phyloP scores from a whole-genome alignment of 1,140 invertebrate species.

The Druon quercuslanigerum region DNA sequence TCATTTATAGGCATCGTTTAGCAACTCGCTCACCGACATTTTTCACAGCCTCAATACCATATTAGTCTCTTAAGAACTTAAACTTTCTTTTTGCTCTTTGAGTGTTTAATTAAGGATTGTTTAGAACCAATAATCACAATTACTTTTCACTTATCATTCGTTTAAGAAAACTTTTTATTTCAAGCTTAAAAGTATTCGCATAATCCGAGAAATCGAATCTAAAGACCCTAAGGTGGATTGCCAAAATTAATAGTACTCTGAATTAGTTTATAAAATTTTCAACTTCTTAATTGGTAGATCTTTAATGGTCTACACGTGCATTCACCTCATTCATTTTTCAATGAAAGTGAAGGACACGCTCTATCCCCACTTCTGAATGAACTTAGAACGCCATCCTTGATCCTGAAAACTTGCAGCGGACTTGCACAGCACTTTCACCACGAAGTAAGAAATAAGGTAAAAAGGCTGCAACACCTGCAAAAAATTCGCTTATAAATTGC shows the following conservation, averaged over 20 bases:
- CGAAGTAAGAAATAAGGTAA: neutral
- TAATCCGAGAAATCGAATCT: too few species aligned
- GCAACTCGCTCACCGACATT: constrained; percentile 27
- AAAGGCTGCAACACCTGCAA: neutral
- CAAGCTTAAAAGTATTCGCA: too few species aligned
- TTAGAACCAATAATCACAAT: constrained; percentile 2
- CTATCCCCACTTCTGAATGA: neutral
- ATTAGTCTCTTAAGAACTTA: constrained; percentile 4
- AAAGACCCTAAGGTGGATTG: too few species aligned
- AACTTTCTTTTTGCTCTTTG: constrained; percentile 25
- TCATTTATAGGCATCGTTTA: constrained; percentile 29
- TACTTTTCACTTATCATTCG: neutral
- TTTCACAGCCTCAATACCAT: constrained; percentile 31
- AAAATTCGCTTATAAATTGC: neutral
- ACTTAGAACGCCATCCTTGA: constrained; percentile 5
- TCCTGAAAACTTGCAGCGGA: constrained; percentile 5
- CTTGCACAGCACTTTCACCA: constrained; percentile 14
- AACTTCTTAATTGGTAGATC: neutral
- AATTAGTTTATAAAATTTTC: neutral
- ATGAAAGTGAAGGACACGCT: constrained; percentile 18
- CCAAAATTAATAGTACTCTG: too few species aligned
- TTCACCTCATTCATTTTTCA: neutral
- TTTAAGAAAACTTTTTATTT: neutral
- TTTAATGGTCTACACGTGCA: neutral
- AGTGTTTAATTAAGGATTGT: constrained; percentile 22